Base-by-base conservation (phyloP, 2,888 invertebrate genomes). In the Linnaemya tessellans region DNA sequence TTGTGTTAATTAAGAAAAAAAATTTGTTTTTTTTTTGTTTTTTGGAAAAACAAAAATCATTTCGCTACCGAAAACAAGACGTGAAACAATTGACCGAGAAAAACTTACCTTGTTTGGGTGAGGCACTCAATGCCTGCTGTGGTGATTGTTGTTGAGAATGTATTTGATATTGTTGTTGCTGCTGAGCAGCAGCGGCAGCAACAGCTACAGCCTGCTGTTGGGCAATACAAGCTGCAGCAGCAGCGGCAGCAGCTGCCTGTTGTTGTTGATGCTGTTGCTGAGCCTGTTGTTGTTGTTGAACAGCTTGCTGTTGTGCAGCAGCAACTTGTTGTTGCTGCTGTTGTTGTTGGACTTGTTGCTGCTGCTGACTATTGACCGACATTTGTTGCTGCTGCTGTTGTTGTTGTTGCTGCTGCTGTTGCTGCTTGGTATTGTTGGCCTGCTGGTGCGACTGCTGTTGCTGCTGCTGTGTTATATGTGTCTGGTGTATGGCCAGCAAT, bases 71-170 rank as follows among this genome's bases (percentile, higher is more conserved):
- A 58, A 13, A 60, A 60, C 22, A 18, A 51, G 10, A 30, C 58
- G 1, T 3, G 30, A 30, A 51, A 25, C 62, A 71, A 18, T 49
- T 41, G 2, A 20, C 2, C n/a, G 25, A 43, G 13, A 9, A 46
- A 20, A 20, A 86, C 91, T 91, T 91, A 92, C 92, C 92, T 91
- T 92, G 92, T 88, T 92, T 92, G 82, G 92, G 92, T 71, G 92
- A 91, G 81, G 89, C 89, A 90, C 87, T 88, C 86, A 91, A 89
- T 89, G 92, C 89, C 89, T 92, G 92, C 89, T 92, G 92, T 86
- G 92, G 92, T 87, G 92, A 92, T 88, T 92, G 92, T 87, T 92
- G 92, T 88, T 92, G 92, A 87, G 92, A 92, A 84, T 92, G 92
- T 74, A 92, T 92, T 87, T 92, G 92, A 88, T 92, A 92, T 90